These are phyloP conservation scores for Thripadectes ignobilis DNA, from an alignment of 2,797 vertebrate species.

Conservation along the genomic window DNA sequence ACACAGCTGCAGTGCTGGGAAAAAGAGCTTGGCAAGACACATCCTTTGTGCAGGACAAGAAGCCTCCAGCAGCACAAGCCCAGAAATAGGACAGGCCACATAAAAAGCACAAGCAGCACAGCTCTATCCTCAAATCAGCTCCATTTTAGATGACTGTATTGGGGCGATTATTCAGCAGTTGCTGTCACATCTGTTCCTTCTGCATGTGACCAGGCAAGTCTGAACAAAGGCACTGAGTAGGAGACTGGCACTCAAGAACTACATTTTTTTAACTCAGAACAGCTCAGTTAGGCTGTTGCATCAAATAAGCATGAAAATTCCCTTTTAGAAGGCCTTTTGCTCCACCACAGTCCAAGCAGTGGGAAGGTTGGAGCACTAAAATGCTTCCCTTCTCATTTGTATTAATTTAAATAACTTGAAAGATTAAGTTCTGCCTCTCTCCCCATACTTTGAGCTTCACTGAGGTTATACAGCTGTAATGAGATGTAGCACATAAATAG, in stretches of 20 bases:
- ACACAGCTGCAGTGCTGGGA: background rate
- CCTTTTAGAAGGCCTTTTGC: background rate
- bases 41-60: background rate
- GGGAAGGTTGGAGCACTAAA: background rate
- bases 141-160: background rate
- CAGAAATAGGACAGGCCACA: background rate
- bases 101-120: background rate
- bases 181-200: constrained; percentile 17
- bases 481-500: background rate
- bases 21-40: background rate
- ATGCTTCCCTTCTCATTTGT: background rate
- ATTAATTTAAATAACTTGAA: background rate
- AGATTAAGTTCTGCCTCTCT: background rate
- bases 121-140: background rate
- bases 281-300: background rate
- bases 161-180: constrained; percentile 36
- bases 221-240: background rate
- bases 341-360: rapidly evolving
- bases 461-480: background rate
- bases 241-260: background rate
- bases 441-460: background rate
- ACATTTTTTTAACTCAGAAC: background rate
- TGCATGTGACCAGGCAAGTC: background rate
- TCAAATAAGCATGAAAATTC: background rate
- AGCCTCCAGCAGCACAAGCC: background rate